Evolutionary conservation across 2,888 invertebrate species (phyloP).

Genomic region (Dicyrtoma fusca): DNA sequence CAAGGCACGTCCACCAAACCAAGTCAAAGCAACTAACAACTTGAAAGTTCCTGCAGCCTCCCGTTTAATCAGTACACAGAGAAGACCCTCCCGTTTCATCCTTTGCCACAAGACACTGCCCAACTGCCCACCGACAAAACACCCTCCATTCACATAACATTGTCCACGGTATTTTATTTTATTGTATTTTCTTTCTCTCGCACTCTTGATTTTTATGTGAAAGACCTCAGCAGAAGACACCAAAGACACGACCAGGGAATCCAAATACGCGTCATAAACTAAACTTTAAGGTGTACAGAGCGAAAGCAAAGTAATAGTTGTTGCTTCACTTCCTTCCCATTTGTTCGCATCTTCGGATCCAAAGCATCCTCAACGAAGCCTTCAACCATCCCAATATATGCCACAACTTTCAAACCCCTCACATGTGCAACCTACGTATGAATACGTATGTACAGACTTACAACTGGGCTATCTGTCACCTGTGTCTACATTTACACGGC

Average conservation of each 20-base stretch:
- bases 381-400: too few relatives aligned
- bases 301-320: background rate
- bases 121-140: background rate
- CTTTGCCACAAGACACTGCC: background rate
- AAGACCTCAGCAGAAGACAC: constrained; percentile 15
- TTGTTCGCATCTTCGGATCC: too few relatives aligned
- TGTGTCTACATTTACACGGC: too few relatives aligned
- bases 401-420: too few relatives aligned
- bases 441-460: too few relatives aligned
- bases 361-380: too few relatives aligned
- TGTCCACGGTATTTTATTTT: constrained; percentile 25
- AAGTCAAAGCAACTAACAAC: too few relatives aligned
- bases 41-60: too few relatives aligned
- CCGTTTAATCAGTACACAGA: too few relatives aligned
- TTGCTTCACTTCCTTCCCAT: background rate
- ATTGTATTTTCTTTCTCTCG: constrained; percentile 32
- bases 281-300: constrained; percentile 4
- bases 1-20: background rate
- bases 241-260: constrained; percentile 13
- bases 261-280: constrained; percentile 33
- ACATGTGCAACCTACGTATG: too few relatives aligned
- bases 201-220: constrained; percentile 36
- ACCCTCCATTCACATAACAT: background rate
- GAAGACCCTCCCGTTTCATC: too few relatives aligned
- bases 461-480: too few relatives aligned